Evolutionary conservation across 2,888 invertebrate species (phyloP).

Genomic region (Saturnia japonica): DNA sequence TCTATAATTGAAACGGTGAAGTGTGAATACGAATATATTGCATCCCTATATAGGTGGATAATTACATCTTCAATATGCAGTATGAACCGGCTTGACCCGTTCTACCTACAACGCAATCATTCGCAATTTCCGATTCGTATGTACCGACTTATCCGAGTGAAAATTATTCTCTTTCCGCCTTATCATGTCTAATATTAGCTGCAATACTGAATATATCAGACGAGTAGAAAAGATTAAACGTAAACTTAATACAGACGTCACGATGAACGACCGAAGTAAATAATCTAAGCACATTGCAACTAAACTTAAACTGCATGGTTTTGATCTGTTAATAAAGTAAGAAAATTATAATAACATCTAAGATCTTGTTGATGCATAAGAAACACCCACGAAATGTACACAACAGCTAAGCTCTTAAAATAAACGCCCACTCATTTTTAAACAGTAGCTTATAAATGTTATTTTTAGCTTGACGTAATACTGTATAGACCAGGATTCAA

Average conservation of each 20-base stretch:
- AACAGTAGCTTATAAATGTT: background rate
- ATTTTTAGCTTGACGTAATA: background rate
- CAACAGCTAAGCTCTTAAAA: conserved; percentile 45
- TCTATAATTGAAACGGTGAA: background rate
- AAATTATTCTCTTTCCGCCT: conserved; percentile 29
- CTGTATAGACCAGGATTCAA: background rate
- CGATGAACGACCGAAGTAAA: background rate
- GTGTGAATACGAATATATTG: conserved; percentile 10
- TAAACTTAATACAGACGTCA: background rate
- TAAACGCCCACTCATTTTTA: conserved; percentile 43
- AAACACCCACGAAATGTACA: conserved; percentile 48
- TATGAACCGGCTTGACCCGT: conserved; percentile 37
- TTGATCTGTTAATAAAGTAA: conserved; percentile 15
- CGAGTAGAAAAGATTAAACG: background rate
- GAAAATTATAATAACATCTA: conserved; percentile 29
- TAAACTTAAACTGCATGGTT: background rate
- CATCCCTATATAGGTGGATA: conserved; percentile 46
- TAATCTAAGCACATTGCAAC: background rate
- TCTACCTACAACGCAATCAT: conserved; percentile 61
- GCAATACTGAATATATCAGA: background rate
- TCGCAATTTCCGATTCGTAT: conserved; percentile 70
- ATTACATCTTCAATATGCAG: conserved; percentile 53
- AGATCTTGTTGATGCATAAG: conserved; percentile 49
- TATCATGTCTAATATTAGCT: background rate
- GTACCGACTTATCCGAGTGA: conserved; percentile 33